phyloP scores from a whole-genome alignment of 1,140 invertebrate species.

The Camponotus floridanus region DNA sequence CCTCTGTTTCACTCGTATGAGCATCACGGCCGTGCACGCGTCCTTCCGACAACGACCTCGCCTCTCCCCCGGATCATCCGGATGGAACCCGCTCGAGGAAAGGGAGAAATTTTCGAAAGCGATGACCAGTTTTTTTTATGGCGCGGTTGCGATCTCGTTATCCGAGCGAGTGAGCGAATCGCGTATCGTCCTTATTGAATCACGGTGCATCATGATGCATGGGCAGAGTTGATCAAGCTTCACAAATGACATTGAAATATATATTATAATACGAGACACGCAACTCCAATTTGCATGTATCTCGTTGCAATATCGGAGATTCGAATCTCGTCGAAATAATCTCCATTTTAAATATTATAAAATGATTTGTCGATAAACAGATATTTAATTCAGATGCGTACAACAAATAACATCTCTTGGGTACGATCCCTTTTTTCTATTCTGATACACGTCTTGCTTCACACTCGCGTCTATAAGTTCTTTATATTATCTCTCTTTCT shows the following conservation, averaged over 20 bases:
- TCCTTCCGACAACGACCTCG: conserved; percentile 2
- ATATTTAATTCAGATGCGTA: conserved; percentile 57
- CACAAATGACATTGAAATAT: background rate
- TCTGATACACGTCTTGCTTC: conserved; percentile 38
- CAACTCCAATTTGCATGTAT: background rate
- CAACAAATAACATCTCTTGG: conserved; percentile 71
- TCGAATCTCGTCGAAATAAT: background rate
- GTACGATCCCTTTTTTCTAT: conserved; percentile 66
- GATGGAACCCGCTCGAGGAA: conserved; percentile 49
- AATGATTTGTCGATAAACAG: conserved; percentile 66
- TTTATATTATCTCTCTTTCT: conserved; percentile 39
- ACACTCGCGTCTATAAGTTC: conserved; percentile 29
- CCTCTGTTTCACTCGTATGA: conserved; percentile 70
- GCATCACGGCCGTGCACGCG: conserved; percentile 44
- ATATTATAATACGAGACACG: background rate
- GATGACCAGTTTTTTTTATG: conserved; percentile 46
- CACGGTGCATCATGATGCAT: background rate
- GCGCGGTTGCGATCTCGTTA: conserved; percentile 5
- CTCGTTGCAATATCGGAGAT: background rate
- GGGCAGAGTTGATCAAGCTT: background rate
- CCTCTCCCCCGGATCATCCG: background rate
- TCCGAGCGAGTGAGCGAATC: background rate
- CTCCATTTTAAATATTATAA: conserved; percentile 48
- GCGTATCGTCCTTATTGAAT: conserved; percentile 15
- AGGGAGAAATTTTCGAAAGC: conserved; percentile 77